phyloP scores from a whole-genome alignment of 2,888 invertebrate genomes.

The Euproctis similis region DNA sequence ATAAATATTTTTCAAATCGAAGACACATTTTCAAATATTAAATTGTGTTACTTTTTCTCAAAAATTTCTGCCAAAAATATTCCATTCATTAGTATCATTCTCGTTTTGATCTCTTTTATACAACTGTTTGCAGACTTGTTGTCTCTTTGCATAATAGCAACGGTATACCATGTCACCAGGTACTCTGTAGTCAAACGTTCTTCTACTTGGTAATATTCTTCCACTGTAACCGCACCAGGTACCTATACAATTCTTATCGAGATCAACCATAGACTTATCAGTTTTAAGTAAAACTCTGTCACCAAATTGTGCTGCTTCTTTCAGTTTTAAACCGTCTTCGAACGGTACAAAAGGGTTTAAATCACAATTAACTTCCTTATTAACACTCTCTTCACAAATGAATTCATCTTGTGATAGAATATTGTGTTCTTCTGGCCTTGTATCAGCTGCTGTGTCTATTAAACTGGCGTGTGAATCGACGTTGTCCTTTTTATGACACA shows the following conservation, averaged over 20 bases:
- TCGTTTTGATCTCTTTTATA: constrained; percentile 14
- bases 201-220: constrained; percentile 22
- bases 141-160: constrained; percentile 53
- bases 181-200: constrained; percentile 32
- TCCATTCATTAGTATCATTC: too few relatives aligned
- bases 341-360: constrained; percentile 46
- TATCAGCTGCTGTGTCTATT: constrained; percentile 46
- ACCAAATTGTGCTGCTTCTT: constrained; percentile 29
- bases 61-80: too few relatives aligned
- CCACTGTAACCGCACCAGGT: constrained; percentile 57
- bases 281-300: constrained; percentile 46
- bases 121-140: constrained; percentile 53
- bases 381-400: constrained; percentile 47
- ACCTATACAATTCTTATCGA: constrained; percentile 39
- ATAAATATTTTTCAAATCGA: too few relatives aligned
- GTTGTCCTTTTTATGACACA: constrained; percentile 50
- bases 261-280: constrained; percentile 30
- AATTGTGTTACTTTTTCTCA: too few relatives aligned
- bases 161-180: constrained; percentile 53
- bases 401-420: constrained; percentile 59
- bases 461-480: constrained; percentile 42
- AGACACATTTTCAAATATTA: too few relatives aligned
- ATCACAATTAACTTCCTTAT: constrained; percentile 44
- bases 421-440: constrained; percentile 42
- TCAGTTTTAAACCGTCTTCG: constrained; percentile 35